Evolutionary conservation across 2,113 vertebrate genomes (phyloP).

Genomic region (Alethe castanea): DNA sequence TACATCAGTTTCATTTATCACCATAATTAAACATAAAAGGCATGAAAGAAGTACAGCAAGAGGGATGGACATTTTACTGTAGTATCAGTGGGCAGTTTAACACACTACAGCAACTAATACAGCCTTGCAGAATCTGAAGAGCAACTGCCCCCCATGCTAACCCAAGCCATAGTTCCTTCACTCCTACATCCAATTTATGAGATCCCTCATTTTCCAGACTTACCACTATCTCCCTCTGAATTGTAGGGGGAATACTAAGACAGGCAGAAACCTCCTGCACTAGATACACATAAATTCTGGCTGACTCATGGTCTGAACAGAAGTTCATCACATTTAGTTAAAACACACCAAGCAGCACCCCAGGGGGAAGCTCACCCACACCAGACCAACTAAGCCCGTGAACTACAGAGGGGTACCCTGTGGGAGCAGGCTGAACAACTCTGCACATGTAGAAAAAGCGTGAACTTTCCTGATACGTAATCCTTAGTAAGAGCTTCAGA

Average conservation of each 20-base stretch:
- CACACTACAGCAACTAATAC: neutral
- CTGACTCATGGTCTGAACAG: neutral
- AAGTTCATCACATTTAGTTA: neutral
- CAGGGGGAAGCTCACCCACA: neutral
- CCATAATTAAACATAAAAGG: neutral
- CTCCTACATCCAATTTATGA: neutral
- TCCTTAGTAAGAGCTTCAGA: neutral
- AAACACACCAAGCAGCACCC: neutral
- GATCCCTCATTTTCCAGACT: neutral
- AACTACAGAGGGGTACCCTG: neutral
- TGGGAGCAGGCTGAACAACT: rapidly evolving
- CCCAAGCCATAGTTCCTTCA: neutral
- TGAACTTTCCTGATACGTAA: rapidly evolving
- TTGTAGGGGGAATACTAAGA: neutral
- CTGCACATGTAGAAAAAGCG: rapidly evolving
- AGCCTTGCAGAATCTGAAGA: neutral
- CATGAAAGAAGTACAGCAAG: neutral
- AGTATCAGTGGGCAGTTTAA: neutral
- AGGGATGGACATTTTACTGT: neutral
- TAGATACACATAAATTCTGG: neutral
- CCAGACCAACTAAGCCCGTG: neutral
- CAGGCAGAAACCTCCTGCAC: neutral
- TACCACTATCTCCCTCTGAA: neutral
- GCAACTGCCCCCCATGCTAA: neutral
- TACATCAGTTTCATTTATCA: neutral